Conservation (phyloP, 2,113 vertebrate genomes). For the Gallinago jamesoni region DNA sequence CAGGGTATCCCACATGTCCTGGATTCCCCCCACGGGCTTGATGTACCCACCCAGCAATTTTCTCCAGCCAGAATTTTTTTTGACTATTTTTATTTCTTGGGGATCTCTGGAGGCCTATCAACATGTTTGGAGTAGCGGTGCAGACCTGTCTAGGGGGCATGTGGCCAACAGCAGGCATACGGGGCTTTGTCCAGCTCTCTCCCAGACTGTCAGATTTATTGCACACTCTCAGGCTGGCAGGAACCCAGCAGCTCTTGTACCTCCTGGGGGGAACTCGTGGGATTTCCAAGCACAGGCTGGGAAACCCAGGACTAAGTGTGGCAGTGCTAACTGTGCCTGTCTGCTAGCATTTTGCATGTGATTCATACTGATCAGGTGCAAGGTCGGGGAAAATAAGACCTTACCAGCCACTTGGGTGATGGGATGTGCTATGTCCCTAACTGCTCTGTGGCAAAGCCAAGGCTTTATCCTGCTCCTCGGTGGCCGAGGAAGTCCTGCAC, state of each 20-base stretch:
- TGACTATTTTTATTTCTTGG: background rate
- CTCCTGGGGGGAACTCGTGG: background rate
- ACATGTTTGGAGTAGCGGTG: background rate
- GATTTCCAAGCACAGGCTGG: background rate
- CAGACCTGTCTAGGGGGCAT: background rate
- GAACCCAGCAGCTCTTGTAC: background rate
- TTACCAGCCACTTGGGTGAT: background rate
- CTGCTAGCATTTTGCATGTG: background rate
- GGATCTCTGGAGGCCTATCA: background rate
- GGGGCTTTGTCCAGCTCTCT: background rate
- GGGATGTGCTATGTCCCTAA: background rate
- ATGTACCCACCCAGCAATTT: background rate
- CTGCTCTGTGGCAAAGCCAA: background rate
- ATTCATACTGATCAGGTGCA: background rate
- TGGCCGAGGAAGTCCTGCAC: background rate
- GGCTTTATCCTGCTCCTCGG: background rate
- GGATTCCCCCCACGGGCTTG: accelerated
- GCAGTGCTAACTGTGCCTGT: background rate
- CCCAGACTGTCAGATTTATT: background rate
- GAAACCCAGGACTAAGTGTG: background rate
- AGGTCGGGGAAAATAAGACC: background rate
- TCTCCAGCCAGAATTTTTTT: background rate
- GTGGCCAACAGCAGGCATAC: background rate
- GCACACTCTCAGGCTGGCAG: background rate
- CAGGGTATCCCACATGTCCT: background rate